phyloP scores from a whole-genome alignment of 2,888 invertebrate genomes.

The Clivina fossor region DNA sequence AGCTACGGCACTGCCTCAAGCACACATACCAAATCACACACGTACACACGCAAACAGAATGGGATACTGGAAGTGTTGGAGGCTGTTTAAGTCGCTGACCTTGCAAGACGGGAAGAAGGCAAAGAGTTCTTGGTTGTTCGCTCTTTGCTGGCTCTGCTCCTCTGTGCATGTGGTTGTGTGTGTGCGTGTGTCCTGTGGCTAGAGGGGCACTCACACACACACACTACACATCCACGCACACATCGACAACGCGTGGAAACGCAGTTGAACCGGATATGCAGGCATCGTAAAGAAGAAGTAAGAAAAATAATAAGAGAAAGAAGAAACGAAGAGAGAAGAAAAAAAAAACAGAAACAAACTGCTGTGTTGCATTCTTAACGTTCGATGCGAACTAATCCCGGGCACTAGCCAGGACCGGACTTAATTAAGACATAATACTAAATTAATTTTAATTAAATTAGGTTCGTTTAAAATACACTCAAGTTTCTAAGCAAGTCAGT shows the following conservation, averaged over 20 bases:
- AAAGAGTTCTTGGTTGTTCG: not conserved
- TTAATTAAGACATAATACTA: not conserved
- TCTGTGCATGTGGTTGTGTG: not conserved
- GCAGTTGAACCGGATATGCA: slow-evolving; percentile 34
- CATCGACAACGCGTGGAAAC: no score
- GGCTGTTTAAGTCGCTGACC: slow-evolving; percentile 55
- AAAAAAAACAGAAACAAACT: no score
- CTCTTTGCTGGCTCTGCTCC: not conserved
- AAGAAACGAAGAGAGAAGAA: no score
- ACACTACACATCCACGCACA: slow-evolving; percentile 19
- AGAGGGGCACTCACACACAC: slow-evolving; percentile 2
- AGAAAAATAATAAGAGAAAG: no score
- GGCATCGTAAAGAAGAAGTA: slow-evolving; percentile 26
- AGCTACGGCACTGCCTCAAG: no score
- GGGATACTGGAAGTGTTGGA: slow-evolving; percentile 36
- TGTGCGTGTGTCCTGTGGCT: slow-evolving; percentile 2
- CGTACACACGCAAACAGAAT: no score
- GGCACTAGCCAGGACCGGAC: not conserved
- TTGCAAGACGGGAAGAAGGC: slow-evolving; percentile 51
- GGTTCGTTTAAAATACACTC: no score
- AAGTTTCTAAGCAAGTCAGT: no score
- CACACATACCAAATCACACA: no score
- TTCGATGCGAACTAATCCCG: slow-evolving; percentile 14
- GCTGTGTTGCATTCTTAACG: slow-evolving; percentile 31
- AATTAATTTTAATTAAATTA: no score